phyloP scores from a whole-genome alignment of 2,888 invertebrate species.

The Oasisia sp. region DNA sequence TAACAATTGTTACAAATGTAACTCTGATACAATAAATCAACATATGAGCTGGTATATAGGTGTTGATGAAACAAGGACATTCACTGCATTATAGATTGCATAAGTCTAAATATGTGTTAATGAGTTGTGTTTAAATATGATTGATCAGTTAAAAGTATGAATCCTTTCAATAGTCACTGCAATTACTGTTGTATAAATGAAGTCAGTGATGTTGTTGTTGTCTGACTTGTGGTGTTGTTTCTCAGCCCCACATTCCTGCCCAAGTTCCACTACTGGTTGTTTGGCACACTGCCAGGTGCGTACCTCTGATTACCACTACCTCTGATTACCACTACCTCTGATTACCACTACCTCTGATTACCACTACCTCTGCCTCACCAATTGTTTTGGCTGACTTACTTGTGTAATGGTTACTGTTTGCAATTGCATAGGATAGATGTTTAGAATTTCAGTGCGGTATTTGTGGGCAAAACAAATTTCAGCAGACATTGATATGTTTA shows the following conservation, averaged over 20 bases:
- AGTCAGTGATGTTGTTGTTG: not conserved
- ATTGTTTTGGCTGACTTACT: not conserved
- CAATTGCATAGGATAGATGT: not conserved
- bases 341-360: too few species aligned
- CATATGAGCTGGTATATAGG: too few species aligned
- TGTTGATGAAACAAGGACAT: too few species aligned
- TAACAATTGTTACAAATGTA: too few species aligned
- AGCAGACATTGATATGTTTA: too few species aligned
- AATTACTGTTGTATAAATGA: not conserved
- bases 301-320: too few species aligned
- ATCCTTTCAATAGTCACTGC: not conserved
- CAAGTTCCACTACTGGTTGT: conserved; percentile 74
- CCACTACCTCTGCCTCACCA: too few species aligned
- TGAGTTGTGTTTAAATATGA: not conserved
- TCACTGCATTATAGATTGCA: too few species aligned
- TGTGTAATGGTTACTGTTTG: not conserved
- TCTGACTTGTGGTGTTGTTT: conserved; percentile 28
- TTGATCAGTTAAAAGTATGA: not conserved
- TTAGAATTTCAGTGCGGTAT: not conserved
- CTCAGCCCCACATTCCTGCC: conserved; percentile 72
- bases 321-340: too few species aligned
- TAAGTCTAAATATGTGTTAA: conserved; percentile 3
- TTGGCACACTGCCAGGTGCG: conserved; percentile 70
- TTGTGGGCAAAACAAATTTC: too few species aligned
- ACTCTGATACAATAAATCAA: too few species aligned